Evolutionary conservation across 2,888 invertebrate genomes (phyloP), one percentile per base, ranked within the genome.

Genomic region (Aphodius granarius): DNA sequence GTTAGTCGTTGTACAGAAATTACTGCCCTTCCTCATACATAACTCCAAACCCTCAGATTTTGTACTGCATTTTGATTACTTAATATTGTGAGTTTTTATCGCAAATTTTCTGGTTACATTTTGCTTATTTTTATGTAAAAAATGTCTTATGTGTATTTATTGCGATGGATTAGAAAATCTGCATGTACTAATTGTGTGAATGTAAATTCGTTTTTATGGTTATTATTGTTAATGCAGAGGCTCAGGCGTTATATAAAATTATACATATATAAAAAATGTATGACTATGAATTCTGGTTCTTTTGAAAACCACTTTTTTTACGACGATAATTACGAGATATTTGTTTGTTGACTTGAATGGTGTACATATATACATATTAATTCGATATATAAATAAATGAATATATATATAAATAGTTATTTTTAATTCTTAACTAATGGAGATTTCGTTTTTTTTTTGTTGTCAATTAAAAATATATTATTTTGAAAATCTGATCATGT

Each of bases 151-250:
- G 9, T 43, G 6, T 43, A 43, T 43, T 43, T 43, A 43, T 43
- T 43, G 43, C 6, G 43, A 2, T 43, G 43, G 43, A 43, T 43
- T 43, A 43, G 13, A 43, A 43, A 43, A 43, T 9, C 23, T 43
- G 43, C 43, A 43, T 43, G 43, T 6, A 43, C 2, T 43, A 9
- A 72, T 17, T 9, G 23, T 43, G 43, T 43, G 6, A 81, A 83
- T 83, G 80, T 81, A 81, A 82, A 81, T 80, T 82, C 79, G 75
- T 78, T 83, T 81, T 19, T 20, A 68, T 19, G 20, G 68, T 68
- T 68, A 21, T 20, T 68, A 68, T 21, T 68, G 68, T 68, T 74
- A 75, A 75, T 77, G 75, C 74, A 79, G 76, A 77, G 79, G 78
- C 78, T 78, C 79, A 79, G 79, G 78, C 79, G 74, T 79, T 79